Percentiles rank a stretch among this genome's conserved stretches.
phyloP scores from a whole-genome alignment of 2,113 vertebrate genomes.

The Thamnaconus septentrionalis region DNA sequence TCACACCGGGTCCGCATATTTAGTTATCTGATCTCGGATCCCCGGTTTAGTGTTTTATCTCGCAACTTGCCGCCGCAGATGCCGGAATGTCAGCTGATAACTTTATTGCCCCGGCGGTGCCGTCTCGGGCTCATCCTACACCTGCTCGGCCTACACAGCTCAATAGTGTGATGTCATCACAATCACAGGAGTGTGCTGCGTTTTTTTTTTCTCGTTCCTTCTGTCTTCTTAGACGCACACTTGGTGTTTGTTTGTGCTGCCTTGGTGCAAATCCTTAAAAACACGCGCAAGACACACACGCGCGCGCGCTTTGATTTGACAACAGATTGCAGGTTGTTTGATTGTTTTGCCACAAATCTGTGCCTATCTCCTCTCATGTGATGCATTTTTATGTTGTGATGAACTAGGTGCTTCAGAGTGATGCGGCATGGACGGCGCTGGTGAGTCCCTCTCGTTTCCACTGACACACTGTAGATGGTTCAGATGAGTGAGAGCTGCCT shows the following conservation, averaged over 20 bases:
- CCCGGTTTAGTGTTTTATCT: slow-evolving; percentile 7
- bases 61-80: slow-evolving; percentile 4
- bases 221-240: not conserved
- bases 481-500: slow-evolving; percentile 38
- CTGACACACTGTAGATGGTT: slow-evolving; percentile 54
- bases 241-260: slow-evolving; percentile 2
- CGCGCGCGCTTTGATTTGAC: not conserved
- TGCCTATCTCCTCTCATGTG: slow-evolving; percentile 52
- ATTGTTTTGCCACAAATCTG: slow-evolving; percentile 20
- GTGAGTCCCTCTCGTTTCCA: slow-evolving; percentile 66
- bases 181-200: slow-evolving; percentile 23
- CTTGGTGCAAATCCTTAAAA: slow-evolving; percentile 1
- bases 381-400: slow-evolving; percentile 71
- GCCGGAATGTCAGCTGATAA: slow-evolving; percentile 26
- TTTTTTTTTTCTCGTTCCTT: not conserved
- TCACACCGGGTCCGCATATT: not conserved
- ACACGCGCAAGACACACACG: too few relatives aligned
- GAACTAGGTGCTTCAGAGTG: slow-evolving; percentile 71
- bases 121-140: slow-evolving; percentile 32
- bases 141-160: slow-evolving; percentile 48
- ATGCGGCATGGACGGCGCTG: slow-evolving; percentile 71
- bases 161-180: slow-evolving; percentile 48
- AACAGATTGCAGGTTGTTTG: slow-evolving; percentile 19
- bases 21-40: slow-evolving; percentile 4
- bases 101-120: slow-evolving; percentile 25